These are phyloP conservation scores for Cyclophora punctaria DNA, from an alignment of 2,888 invertebrate genomes.

Conservation along the genomic window DNA sequence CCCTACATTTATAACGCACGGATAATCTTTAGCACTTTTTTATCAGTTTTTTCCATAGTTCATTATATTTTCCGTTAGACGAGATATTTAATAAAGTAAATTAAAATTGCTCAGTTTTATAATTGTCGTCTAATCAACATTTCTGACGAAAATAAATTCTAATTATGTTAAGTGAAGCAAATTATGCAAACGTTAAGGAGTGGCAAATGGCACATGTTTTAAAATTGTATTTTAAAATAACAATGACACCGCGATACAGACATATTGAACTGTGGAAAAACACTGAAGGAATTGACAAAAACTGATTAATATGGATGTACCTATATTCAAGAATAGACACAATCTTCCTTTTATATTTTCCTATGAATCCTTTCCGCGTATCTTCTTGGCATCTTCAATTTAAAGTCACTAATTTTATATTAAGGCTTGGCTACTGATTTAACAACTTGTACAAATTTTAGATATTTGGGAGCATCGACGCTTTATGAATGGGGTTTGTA, in stretches of 20 bases:
- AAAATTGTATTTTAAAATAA: not conserved
- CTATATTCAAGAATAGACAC: constrained; percentile 13
- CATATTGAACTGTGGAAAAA: not conserved
- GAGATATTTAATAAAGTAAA: too few species aligned
- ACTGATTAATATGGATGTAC: constrained; percentile 13
- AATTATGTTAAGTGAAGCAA: too few species aligned
- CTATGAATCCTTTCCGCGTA: constrained; percentile 24
- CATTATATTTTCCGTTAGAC: too few species aligned
- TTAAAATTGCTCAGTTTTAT: too few species aligned
- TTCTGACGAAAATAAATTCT: too few species aligned
- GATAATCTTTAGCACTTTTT: too few species aligned
- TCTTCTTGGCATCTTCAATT: constrained; percentile 28
- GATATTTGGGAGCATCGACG: not conserved
- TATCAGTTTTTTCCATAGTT: too few species aligned
- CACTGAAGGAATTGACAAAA: constrained; percentile 16
- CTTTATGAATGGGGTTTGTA: not conserved
- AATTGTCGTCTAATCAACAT: too few species aligned
- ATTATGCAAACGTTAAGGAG: too few species aligned
- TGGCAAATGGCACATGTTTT: too few species aligned
- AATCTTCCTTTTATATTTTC: constrained; percentile 12
- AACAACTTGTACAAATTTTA: not conserved
- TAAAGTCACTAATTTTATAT: constrained; percentile 33
- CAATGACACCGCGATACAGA: not conserved
- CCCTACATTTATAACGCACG: too few species aligned
- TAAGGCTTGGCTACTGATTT: constrained; percentile 1